Evolutionary conservation across 2,888 invertebrate species (phyloP), one percentile per base, ranked within the genome.

Genomic region (Leptinotarsa tumamoca): DNA sequence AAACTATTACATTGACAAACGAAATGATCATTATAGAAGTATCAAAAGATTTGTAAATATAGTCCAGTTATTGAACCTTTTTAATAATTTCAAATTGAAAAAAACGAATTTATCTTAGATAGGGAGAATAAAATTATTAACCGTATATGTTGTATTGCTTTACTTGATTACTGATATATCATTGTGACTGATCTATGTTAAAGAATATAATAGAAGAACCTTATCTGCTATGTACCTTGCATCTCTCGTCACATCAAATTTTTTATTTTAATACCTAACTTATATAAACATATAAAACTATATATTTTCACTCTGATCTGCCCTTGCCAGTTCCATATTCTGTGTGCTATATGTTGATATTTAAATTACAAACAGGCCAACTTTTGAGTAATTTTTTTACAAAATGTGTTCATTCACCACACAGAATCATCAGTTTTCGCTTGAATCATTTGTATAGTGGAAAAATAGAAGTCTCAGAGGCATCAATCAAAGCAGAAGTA

Each of bases 71-170:
- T 87, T 87, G 73, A 74, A 88, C 86, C 87, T 87, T 89, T 88
- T 88, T 88, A 87, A 88, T 87, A 87, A 88, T 88, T 88, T 88
- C 87, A 87, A 88, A 86, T 87, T 86, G 85, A 88, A 87, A 87
- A 27, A 86, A 89, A 88, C 89, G 89, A 89, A 89, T 89, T 89
- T 89, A 89, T 88, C 87, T 87, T 89, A 89, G 88, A 88, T 89
- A 89, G 88, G 88, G 84, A 85, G 83, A 86, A 84, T 84, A 85
- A 84, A 85, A 86, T 84, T 83, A 86, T 85, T 86, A 83, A 86
- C 86, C 79, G 81, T 87, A 87, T 87, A 88, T 88, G 88, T 89
- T 89, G 88, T 89, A 88, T 88, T 88, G 88, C 88, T 89, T 87
- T 75, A 87, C 86, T 87, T 84, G 84, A 84, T 82, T 79, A 80